Base-by-base conservation (phyloP, 2,113 vertebrate genomes). In the Myrmophylax atrothorax region DNA sequence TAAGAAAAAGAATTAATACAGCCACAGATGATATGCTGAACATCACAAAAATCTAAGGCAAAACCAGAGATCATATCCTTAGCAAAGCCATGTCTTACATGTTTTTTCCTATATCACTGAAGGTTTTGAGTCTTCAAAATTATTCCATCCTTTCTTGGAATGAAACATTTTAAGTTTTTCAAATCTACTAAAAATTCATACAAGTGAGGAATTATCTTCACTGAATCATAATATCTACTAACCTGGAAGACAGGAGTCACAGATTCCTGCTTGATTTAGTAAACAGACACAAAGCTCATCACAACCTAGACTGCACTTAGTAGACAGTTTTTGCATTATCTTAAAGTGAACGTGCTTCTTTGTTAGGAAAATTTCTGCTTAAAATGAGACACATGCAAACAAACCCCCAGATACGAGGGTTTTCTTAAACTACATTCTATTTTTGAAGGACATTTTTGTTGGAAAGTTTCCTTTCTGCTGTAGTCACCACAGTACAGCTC, bases 381-480 rank as follows among this genome's bases (percentile, higher is more conserved):
- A 37, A 90, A 79, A 62, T 33, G 3, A 76, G 37, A 76, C 5
- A n/a, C 4, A 73, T 78, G 46, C 11, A 49, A 42, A 59, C 4
- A 69, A n/a, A 68, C 7, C 8, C 4, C 11, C 2, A 69, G 47
- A 87, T 29, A 24, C 35, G 67, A 9, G 12, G 4, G 2, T 0
- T 29, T 68, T 68, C 12, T 55, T 62, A 81, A 53, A 9, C 2
- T 7, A 29, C 1, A 7, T 64, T 87, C 91, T 84, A 31, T 16
- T 60, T 78, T 52, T 47, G 14, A 42, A 84, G 38, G 12, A 53
- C 5, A 64, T 56, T 69, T 50, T 58, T 72, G 8, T 31, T 67
- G 38, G 25, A 64, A 73, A 75, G 59, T 38, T 35, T 88, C 16
- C 59, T 64, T 81, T 47, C 19, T 87, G 22, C 26, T 81, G 16